These are phyloP conservation scores for Molorchus minor DNA, from an alignment of 2,888 invertebrate genomes.

Conservation along the genomic window DNA sequence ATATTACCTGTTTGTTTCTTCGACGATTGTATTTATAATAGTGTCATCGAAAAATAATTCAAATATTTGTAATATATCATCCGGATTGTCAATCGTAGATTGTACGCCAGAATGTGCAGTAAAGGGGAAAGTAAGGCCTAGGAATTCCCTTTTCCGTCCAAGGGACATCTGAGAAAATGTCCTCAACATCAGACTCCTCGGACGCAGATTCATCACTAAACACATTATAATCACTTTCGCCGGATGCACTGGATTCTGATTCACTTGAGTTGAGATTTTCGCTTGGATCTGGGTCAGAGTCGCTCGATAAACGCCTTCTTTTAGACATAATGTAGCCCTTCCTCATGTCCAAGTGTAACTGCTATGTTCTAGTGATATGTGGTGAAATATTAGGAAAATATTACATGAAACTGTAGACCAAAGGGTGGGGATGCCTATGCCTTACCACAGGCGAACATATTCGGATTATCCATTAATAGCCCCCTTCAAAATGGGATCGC, in stretches of 20 bases:
- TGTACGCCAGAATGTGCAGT: conserved; percentile 12
- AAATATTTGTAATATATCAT: conserved; percentile 9
- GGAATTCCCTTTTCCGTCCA: conserved; percentile 18
- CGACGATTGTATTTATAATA: not conserved
- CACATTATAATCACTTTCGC: not conserved
- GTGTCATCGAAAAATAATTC: not conserved
- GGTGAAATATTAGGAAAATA: conserved; percentile 3
- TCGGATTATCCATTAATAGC: not conserved
- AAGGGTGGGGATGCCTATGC: not conserved
- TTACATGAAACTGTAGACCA: not conserved
- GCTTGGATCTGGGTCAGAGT: conserved; percentile 1
- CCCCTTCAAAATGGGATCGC: not conserved
- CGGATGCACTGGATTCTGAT: not conserved
- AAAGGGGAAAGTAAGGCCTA: conserved; percentile 1
- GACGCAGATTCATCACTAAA: not conserved
- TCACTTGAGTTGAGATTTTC: not conserved
- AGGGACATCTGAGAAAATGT: conserved; percentile 2
- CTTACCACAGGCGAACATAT: not conserved
- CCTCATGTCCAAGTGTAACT: not conserved
- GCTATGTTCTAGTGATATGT: not conserved
- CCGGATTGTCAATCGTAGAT: not conserved
- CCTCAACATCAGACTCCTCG: conserved; percentile 8
- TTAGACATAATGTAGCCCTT: not conserved
- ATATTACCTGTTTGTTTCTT: not conserved
- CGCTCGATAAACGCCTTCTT: conserved; percentile 3